Conservation (phyloP, 2,888 invertebrate species). For the Plutella xylostella region DNA sequence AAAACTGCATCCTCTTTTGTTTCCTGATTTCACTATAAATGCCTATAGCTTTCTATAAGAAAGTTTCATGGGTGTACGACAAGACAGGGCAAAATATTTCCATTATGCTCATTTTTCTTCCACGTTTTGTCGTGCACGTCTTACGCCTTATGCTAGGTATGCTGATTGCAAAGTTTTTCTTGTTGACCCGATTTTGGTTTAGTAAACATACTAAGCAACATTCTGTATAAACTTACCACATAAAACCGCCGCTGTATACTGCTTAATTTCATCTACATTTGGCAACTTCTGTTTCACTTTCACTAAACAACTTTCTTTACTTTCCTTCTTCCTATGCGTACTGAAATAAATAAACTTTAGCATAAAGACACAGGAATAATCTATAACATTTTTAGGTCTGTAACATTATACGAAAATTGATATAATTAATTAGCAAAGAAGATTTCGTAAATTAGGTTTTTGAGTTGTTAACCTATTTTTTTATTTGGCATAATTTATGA, state of each 20-base stretch:
- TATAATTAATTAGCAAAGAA: background rate
- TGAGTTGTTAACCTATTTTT: background rate
- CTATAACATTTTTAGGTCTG: background rate
- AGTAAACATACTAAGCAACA: background rate
- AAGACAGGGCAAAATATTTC: no score
- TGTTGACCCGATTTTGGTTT: no score
- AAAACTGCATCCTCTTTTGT: no score
- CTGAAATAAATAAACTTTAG: background rate
- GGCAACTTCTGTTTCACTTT: constrained; percentile 20
- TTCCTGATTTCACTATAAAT: no score
- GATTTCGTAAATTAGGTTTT: background rate
- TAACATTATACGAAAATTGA: background rate
- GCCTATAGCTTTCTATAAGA: no score
- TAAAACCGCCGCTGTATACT: constrained; percentile 42
- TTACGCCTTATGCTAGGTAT: no score
- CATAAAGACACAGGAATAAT: background rate
- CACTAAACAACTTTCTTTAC: background rate
- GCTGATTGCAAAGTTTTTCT: no score
- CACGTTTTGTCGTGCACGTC: no score
- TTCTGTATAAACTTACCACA: constrained; percentile 37
- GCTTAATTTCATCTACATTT: constrained; percentile 35
- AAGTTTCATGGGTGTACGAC: no score
- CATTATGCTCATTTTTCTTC: no score
- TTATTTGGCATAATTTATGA: background rate
- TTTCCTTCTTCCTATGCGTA: background rate